Evolutionary conservation across 2,113 vertebrate genomes (phyloP).

Genomic region (Corydoras sp.): DNA sequence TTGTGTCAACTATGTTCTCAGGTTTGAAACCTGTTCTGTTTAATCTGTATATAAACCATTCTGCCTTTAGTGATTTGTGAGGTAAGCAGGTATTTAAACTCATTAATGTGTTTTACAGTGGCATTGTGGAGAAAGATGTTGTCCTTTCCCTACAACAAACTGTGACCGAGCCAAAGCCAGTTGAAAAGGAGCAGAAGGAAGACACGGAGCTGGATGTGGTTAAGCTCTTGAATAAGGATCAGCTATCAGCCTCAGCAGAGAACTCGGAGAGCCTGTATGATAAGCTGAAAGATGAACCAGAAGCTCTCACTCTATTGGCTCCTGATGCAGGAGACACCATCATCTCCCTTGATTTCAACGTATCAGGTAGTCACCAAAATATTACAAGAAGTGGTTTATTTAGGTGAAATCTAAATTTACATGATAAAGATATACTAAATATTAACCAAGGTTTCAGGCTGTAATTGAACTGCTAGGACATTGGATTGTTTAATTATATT

Average conservation of each 20-base stretch:
- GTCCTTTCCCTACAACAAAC: conserved; percentile 94
- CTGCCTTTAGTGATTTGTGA: background rate
- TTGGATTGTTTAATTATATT: too few species aligned
- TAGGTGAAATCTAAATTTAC: too few species aligned
- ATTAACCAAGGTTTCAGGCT: background rate
- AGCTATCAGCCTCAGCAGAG: background rate
- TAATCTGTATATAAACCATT: background rate
- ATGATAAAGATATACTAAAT: too few species aligned
- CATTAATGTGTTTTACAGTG: conserved; percentile 66
- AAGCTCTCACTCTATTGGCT: conserved; percentile 85
- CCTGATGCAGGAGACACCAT: conserved; percentile 92
- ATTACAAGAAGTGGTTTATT: too few species aligned
- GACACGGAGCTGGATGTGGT: conserved; percentile 26
- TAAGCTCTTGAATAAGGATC: conserved; percentile 36
- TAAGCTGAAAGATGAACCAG: conserved; percentile 82
- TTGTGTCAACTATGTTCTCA: conserved; percentile 96
- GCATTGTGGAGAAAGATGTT: conserved; percentile 84
- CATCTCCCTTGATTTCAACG: conserved; percentile 87
- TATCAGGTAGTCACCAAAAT: conserved; percentile 67
- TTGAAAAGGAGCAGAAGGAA: conserved; percentile 26
- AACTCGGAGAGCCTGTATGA: conserved; percentile 35
- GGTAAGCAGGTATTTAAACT: background rate
- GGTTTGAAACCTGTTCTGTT: conserved; percentile 62
- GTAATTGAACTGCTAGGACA: background rate
- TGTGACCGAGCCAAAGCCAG: conserved; percentile 13